Percentiles rank a stretch among this genome's conserved stretches.
phyloP scores from a whole-genome alignment of 2,888 invertebrate genomes.

The Dysmachus trigonus region DNA sequence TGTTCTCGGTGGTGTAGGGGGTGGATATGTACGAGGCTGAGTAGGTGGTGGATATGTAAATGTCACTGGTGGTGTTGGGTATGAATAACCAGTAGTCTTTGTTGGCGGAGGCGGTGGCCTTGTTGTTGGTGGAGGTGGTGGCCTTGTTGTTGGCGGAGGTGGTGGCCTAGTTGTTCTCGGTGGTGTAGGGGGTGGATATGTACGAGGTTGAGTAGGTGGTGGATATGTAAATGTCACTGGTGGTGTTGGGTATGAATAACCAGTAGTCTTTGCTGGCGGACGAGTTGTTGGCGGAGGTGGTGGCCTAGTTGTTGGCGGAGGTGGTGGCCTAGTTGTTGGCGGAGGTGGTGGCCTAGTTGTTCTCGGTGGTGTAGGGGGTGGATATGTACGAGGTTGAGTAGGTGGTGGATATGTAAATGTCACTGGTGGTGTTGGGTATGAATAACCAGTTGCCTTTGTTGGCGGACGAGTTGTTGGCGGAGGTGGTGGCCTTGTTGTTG shows the following conservation, averaged over 20 bases:
- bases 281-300: constrained; percentile 45
- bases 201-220: background rate
- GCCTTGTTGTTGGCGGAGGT: constrained; percentile 38
- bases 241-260: constrained; percentile 23
- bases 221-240: constrained; percentile 4
- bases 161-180: constrained; percentile 52
- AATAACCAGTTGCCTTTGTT: background rate
- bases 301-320: background rate
- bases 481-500: background rate
- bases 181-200: constrained; percentile 49
- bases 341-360: background rate
- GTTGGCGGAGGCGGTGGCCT: background rate
- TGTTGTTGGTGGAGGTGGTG: constrained; percentile 31
- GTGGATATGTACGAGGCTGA: too few species aligned
- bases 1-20: constrained; percentile 42
- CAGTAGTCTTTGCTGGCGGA: constrained; percentile 51
- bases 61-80: constrained; percentile 22
- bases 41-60: background rate
- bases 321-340: background rate
- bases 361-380: constrained; percentile 2
- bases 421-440: constrained; percentile 32
- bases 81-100: constrained; percentile 38
- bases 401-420: constrained; percentile 16
- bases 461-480: background rate
- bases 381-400: constrained; percentile 4